Percentiles rank a stretch among this genome's conserved stretches.
Evolutionary conservation across 2,113 vertebrate species (phyloP).

Genomic region (Macquaria ambigua): DNA sequence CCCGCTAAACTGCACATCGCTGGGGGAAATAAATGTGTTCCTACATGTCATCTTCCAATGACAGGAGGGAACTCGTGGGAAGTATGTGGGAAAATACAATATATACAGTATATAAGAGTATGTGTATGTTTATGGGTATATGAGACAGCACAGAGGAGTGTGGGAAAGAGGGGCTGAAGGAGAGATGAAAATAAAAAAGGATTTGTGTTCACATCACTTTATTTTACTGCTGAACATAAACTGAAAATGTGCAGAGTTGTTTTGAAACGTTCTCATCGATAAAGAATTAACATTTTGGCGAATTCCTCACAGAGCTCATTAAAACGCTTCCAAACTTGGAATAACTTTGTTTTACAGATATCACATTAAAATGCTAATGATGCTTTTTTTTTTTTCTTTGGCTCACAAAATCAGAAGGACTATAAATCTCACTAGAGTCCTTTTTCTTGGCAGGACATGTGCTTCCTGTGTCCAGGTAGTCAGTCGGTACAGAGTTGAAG

Average conservation of each 20-base stretch:
- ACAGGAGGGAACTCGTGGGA: slow-evolving; percentile 20
- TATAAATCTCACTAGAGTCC: not conserved
- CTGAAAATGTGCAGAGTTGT: not conserved
- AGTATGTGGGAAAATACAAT: not conserved
- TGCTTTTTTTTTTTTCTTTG: not conserved
- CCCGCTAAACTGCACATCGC: slow-evolving; percentile 50
- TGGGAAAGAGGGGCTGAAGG: not conserved
- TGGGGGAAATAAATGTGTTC: slow-evolving; percentile 54
- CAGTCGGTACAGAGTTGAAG: not conserved
- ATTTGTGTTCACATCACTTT: not conserved
- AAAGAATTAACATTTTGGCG: not conserved
- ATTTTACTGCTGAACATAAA: slow-evolving; percentile 1
- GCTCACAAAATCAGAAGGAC: not conserved
- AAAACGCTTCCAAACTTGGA: slow-evolving; percentile 12
- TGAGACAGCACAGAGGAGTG: not conserved
- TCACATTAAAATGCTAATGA: slow-evolving; percentile 34
- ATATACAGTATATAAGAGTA: not conserved
- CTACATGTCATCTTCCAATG: slow-evolving; percentile 32
- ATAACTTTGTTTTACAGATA: slow-evolving; percentile 19
- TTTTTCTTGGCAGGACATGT: slow-evolving; percentile 13
- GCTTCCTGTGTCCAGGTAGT: slow-evolving; percentile 3
- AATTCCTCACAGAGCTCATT: slow-evolving; percentile 32
- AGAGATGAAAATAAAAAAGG: not conserved
- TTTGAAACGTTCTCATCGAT: not conserved
- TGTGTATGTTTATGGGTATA: not conserved